phyloP scores from a whole-genome alignment of 2,113 vertebrate species.

The Malurus cyaneus region DNA sequence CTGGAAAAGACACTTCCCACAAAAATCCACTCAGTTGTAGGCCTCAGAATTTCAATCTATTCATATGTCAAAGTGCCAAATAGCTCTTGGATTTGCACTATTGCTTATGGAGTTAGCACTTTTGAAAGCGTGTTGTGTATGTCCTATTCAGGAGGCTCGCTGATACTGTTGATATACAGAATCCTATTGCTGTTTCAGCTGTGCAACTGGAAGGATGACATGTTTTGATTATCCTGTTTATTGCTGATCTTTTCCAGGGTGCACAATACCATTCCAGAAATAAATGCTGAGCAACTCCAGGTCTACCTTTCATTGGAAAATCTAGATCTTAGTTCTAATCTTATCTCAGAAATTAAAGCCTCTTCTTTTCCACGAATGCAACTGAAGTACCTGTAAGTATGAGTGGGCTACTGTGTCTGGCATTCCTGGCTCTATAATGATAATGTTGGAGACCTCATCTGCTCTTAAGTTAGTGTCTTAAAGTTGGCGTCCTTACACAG shows the following conservation, averaged over 20 bases:
- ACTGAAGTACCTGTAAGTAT: constrained; percentile 82
- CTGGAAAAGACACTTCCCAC: background rate
- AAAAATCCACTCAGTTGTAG: background rate
- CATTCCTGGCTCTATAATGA: background rate
- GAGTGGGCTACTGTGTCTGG: background rate
- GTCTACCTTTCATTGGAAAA: constrained; percentile 79
- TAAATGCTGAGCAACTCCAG: constrained; percentile 77
- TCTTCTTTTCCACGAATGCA: constrained; percentile 81
- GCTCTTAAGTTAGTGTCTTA: background rate
- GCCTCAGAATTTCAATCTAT: background rate
- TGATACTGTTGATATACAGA: background rate
- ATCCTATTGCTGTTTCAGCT: background rate
- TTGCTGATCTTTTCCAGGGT: constrained; percentile 70
- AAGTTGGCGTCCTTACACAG: background rate
- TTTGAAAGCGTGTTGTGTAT: background rate
- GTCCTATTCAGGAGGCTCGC: background rate
- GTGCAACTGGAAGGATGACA: background rate
- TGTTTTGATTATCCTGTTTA: background rate
- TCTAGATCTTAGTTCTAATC: constrained; percentile 83
- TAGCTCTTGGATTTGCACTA: background rate
- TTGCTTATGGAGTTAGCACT: background rate
- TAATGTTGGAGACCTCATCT: background rate
- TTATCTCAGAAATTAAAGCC: constrained; percentile 82
- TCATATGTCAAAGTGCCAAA: background rate
- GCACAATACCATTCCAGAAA: constrained; percentile 79